Percentiles rank a stretch among this genome's conserved stretches.
These are phyloP conservation scores for Gymnothorax javanicus DNA, from an alignment of 2,797 vertebrate genomes.

Conservation along the genomic window DNA sequence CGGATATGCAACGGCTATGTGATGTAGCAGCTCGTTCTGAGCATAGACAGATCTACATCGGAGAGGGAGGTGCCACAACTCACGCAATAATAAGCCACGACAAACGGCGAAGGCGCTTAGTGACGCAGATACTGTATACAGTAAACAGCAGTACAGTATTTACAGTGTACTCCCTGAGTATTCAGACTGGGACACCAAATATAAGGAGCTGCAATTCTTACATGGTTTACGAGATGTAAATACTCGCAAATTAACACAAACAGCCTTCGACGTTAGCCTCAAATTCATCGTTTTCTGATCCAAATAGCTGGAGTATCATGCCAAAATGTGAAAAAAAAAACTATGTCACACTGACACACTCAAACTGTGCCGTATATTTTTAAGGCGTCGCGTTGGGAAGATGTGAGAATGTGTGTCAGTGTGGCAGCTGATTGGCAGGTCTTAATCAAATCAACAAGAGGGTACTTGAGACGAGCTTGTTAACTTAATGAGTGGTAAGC, in stretches of 20 bases:
- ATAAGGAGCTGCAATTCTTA: no score
- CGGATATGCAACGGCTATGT: neutral
- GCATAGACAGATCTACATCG: neutral
- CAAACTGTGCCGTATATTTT: no score
- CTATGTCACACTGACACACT: no score
- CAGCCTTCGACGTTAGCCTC: no score
- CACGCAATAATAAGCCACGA: conserved; percentile 64
- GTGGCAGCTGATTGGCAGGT: conserved; percentile 43
- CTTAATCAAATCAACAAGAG: conserved; percentile 65
- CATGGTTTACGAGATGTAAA: no score
- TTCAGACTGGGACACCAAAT: no score
- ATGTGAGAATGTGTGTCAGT: conserved; percentile 59
- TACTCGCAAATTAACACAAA: no score
- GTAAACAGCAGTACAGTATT: conserved; percentile 44
- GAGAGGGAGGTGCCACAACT: conserved; percentile 46
- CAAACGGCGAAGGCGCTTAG: conserved; percentile 56
- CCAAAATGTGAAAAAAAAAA: no score
- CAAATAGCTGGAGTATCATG: no score
- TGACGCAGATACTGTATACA: no score
- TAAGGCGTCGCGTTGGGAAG: conserved; percentile 25
- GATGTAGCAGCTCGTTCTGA: neutral
- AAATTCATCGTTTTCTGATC: no score
- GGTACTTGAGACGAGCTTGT: conserved; percentile 59
- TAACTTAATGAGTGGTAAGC: conserved; percentile 60
- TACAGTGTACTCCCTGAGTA: neutral